A percentile compares a stretch with the other conserved stretches of the same genome.
phyloP scores from a whole-genome alignment of 2,113 vertebrate genomes.

The Tachuris rubrigastra region DNA sequence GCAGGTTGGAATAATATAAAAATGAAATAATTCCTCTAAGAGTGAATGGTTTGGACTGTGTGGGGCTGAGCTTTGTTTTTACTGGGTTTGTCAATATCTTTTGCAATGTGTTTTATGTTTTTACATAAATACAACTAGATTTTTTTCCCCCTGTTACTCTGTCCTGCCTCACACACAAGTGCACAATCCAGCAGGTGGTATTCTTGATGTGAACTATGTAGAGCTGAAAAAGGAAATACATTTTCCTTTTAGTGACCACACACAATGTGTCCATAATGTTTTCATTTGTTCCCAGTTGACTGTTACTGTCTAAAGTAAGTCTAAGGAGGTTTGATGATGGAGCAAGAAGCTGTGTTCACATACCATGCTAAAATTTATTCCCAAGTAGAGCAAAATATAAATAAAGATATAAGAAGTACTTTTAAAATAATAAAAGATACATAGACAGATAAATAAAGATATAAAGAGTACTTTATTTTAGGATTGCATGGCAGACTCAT shows the following conservation, averaged over 20 bases:
- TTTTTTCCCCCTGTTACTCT: neutral
- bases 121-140: neutral
- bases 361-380: neutral
- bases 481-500: neutral
- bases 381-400: neutral
- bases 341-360: neutral
- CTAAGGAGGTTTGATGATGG: neutral
- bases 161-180: neutral
- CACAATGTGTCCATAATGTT: neutral
- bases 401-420: no score
- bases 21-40: neutral
- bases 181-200: neutral
- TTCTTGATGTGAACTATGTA: neutral
- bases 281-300: neutral
- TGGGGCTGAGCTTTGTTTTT: neutral
- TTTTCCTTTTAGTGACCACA: neutral
- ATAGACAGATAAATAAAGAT: no score
- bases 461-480: neutral
- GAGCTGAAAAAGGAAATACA: neutral
- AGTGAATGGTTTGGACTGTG: neutral
- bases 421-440: no score
- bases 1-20: neutral
- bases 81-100: neutral
- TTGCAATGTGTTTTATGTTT: neutral
- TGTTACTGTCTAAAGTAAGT: neutral